A percentile compares a stretch with the other conserved stretches of the same genome.
Evolutionary conservation across 2,113 vertebrate species (phyloP).

Genomic region (Raphicerus campestris): DNA sequence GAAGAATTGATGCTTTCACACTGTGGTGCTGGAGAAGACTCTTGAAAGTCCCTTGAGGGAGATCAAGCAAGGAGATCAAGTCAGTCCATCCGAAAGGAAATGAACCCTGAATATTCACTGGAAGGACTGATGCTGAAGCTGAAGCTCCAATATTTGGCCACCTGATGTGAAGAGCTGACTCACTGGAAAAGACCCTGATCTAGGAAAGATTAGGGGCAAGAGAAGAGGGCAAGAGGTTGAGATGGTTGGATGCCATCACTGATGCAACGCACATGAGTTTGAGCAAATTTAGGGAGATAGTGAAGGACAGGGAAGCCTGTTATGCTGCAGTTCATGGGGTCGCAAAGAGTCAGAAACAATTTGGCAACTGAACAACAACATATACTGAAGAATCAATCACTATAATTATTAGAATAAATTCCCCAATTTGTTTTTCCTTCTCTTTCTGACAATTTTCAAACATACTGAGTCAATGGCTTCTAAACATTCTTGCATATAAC

Average conservation of each 20-base stretch:
- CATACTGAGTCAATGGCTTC: neutral
- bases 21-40: neutral
- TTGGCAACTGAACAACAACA: neutral
- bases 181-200: neutral
- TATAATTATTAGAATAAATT: neutral
- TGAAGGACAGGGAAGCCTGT: neutral
- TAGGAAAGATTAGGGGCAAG: neutral
- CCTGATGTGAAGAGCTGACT: neutral
- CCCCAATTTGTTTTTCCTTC: neutral
- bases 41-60: neutral
- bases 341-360: rapidly evolving
- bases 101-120: neutral
- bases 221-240: neutral
- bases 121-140: neutral
- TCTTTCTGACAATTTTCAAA: neutral
- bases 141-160: neutral
- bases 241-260: neutral
- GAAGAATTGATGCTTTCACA: neutral
- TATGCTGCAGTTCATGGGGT: neutral
- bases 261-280: neutral
- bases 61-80: neutral
- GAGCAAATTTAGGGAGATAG: neutral
- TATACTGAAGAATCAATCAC: neutral
- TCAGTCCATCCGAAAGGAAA: neutral
- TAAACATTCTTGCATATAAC: neutral